Evolutionary conservation across 2,797 vertebrate species (phyloP).

Genomic region (Anomalospiza imberbis): DNA sequence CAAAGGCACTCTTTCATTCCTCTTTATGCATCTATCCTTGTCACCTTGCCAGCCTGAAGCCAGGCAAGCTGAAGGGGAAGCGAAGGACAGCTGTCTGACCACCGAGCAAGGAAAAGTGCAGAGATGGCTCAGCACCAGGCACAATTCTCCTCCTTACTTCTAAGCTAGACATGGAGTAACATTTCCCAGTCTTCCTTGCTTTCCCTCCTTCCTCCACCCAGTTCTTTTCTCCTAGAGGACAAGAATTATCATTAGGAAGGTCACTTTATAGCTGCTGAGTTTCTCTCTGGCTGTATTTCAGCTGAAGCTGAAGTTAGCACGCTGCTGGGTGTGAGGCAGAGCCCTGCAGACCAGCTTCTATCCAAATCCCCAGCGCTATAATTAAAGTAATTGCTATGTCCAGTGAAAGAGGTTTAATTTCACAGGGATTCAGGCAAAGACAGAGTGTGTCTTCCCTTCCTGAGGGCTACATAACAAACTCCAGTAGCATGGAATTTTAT

Average conservation of each 20-base stretch:
- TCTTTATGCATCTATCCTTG: background rate
- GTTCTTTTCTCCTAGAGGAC: background rate
- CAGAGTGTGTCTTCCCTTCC: conserved; percentile 63
- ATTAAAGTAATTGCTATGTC: conserved; percentile 80
- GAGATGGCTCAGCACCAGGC: background rate
- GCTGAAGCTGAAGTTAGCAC: conserved; percentile 19
- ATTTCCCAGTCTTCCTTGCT: background rate
- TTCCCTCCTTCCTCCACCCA: background rate
- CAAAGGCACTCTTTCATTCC: background rate
- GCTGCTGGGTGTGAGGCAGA: conserved; percentile 11
- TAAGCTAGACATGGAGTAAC: background rate
- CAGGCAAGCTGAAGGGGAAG: background rate
- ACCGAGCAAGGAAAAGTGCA: background rate
- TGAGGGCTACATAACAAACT: conserved; percentile 6
- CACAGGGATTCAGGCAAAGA: conserved; percentile 76
- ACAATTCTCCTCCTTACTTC: background rate
- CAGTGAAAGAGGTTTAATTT: conserved; percentile 80
- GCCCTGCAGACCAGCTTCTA: background rate
- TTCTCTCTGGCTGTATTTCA: background rate
- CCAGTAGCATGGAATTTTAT: background rate
- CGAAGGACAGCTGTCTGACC: background rate
- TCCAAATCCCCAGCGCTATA: conserved; percentile 65
- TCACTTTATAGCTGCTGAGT: background rate
- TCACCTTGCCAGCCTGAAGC: background rate
- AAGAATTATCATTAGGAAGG: conserved; percentile 7